Evolutionary conservation across 1,140 invertebrate genomes (phyloP).

Genomic region (Drosophila bocqueti): DNA sequence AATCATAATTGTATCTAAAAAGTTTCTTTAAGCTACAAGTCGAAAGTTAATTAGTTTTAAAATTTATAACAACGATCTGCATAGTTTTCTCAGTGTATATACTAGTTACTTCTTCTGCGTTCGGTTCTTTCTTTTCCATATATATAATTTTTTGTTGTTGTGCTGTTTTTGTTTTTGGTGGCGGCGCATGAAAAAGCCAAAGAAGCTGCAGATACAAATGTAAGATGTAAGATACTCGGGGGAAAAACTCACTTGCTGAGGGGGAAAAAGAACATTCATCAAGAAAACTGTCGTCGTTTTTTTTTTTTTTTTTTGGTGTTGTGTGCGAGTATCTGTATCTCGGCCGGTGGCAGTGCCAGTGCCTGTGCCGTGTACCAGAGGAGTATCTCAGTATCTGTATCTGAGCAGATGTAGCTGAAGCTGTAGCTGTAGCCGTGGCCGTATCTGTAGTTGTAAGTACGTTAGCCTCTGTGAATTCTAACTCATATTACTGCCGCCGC

Average conservation of each 20-base stretch:
- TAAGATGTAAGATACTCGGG: conserved; percentile 54
- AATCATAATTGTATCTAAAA: background rate
- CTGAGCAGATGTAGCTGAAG: conserved; percentile 46
- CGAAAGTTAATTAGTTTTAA: background rate
- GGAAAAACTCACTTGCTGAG: conserved; percentile 67
- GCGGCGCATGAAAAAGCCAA: conserved; percentile 51
- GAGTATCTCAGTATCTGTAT: conserved; percentile 50
- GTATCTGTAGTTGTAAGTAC: conserved; percentile 61
- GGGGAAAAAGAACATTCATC: conserved; percentile 74
- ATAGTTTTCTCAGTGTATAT: background rate
- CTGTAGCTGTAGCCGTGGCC: background rate
- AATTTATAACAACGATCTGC: background rate
- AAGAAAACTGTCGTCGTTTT: conserved; percentile 81
- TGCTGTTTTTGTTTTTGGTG: conserved; percentile 49
- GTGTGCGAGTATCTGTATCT: conserved; percentile 47
- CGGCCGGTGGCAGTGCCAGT: conserved; percentile 8
- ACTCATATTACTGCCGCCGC: conserved; percentile 51
- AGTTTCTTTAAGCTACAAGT: too few relatives aligned
- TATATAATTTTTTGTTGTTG: conserved; percentile 7
- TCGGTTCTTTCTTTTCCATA: conserved; percentile 37
- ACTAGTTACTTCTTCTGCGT: conserved; percentile 19
- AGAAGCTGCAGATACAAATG: conserved; percentile 58
- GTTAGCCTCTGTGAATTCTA: conserved; percentile 71
- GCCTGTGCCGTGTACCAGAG: conserved; percentile 3
- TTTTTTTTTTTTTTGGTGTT: background rate